Evolutionary conservation across 2,797 vertebrate species (phyloP).

Genomic region (Pangasius krempfi): DNA sequence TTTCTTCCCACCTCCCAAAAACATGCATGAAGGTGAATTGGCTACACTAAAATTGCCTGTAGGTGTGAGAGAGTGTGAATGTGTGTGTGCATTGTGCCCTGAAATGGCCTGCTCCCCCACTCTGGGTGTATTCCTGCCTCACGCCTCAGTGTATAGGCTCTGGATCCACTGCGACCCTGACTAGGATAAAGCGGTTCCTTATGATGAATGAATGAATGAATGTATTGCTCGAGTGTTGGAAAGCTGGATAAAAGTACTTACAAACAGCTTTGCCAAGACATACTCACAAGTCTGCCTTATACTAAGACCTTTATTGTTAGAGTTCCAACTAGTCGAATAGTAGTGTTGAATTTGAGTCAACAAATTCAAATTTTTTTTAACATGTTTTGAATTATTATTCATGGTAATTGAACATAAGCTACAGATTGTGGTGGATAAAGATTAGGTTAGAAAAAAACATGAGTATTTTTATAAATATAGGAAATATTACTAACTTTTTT

Average conservation of each 20-base stretch:
- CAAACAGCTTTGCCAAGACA: not conserved
- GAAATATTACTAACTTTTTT: constrained; percentile 79
- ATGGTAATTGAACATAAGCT: not conserved
- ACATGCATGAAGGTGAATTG: not conserved
- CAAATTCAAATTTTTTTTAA: not conserved
- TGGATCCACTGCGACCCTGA: not conserved
- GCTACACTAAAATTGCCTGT: not conserved
- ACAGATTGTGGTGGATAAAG: constrained; percentile 1
- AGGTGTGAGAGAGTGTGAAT: not conserved
- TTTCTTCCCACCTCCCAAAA: not conserved
- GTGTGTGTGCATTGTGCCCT: not conserved
- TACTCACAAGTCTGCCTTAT: not conserved
- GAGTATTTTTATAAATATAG: not conserved
- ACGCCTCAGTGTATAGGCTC: not conserved
- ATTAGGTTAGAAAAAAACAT: not conserved
- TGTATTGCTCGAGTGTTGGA: not conserved
- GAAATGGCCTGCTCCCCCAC: not conserved
- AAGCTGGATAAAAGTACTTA: not conserved
- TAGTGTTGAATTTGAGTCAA: not conserved
- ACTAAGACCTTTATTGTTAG: not conserved
- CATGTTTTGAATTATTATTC: not conserved
- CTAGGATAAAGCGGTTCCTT: not conserved
- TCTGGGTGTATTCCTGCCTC: not conserved
- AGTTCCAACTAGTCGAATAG: not conserved
- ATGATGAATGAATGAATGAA: constrained; percentile 1